phyloP scores from a whole-genome alignment of 2,888 invertebrate species.

The Drosophila leonis region DNA sequence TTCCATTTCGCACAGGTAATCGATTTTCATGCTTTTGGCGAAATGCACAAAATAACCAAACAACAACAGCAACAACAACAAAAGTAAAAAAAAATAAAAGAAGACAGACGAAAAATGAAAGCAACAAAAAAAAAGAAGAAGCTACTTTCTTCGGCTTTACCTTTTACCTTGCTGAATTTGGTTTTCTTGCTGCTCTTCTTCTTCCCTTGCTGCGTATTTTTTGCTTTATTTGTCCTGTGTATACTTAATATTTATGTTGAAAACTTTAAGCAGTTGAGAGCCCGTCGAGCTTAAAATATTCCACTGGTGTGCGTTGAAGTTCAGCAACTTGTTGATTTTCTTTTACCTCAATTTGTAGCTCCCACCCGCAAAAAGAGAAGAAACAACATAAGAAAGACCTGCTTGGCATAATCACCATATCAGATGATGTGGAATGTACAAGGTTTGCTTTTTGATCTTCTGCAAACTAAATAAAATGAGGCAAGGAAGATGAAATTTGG shows the following conservation, averaged over 20 bases:
- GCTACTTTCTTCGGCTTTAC: slow-evolving; percentile 64
- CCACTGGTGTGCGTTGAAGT: slow-evolving; percentile 63
- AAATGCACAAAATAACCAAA: slow-evolving; percentile 68
- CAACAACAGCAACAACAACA: not conserved
- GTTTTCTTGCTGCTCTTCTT: slow-evolving; percentile 21
- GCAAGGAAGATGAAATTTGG: not conserved
- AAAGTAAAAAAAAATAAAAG: slow-evolving; percentile 27
- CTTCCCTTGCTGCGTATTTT: slow-evolving; percentile 39
- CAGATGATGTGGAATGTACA: slow-evolving; percentile 38
- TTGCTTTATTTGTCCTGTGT: slow-evolving; percentile 48
- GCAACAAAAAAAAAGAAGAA: slow-evolving; percentile 34
- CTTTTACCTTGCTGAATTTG: slow-evolving; percentile 46
- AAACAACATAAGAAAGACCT: slow-evolving; percentile 35
- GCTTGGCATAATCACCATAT: slow-evolving; percentile 64
- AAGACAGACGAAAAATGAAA: slow-evolving; percentile 26
- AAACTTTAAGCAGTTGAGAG: slow-evolving; percentile 79
- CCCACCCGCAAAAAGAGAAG: not conserved
- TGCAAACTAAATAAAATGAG: not conserved
- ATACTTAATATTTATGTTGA: slow-evolving; percentile 79
- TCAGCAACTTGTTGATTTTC: slow-evolving; percentile 75
- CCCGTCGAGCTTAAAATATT: slow-evolving; percentile 76
- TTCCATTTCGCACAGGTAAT: slow-evolving; percentile 78
- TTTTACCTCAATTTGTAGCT: slow-evolving; percentile 57
- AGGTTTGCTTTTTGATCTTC: slow-evolving; percentile 61
- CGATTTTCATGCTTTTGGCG: slow-evolving; percentile 80